phyloP scores from a whole-genome alignment of 2,888 invertebrate genomes.

The Willowsia nigromaculata region DNA sequence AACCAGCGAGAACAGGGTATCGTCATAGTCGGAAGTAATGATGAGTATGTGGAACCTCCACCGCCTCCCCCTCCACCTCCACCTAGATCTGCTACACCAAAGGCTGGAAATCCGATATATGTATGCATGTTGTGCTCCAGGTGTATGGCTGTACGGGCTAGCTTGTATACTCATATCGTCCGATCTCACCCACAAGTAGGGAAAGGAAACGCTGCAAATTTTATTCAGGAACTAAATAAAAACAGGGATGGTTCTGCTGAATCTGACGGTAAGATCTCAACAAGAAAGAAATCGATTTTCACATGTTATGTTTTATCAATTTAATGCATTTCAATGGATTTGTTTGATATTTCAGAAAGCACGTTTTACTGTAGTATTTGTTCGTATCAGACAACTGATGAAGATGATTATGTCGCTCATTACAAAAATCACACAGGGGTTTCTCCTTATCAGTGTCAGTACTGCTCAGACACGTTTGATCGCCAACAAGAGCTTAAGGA shows the following conservation, averaged over 20 bases:
- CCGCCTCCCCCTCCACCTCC: background rate
- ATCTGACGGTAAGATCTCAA: too few relatives aligned
- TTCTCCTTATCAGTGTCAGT: constrained; percentile 55
- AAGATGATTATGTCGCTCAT: constrained; percentile 40
- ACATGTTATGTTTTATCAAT: too few relatives aligned
- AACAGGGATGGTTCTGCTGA: background rate
- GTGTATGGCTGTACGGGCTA: background rate
- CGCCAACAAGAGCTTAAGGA: constrained; percentile 4
- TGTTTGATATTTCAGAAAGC: constrained; percentile 28
- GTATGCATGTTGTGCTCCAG: constrained; percentile 30
- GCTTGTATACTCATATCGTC: background rate
- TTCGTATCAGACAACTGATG: constrained; percentile 21
- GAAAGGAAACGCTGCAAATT: background rate
- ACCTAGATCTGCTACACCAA: background rate
- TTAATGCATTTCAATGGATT: too few relatives aligned
- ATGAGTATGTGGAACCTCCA: background rate
- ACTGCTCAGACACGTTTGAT: constrained; percentile 40
- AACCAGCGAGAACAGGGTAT: background rate
- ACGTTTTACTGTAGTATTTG: constrained; percentile 28
- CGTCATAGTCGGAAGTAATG: background rate
- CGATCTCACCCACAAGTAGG: constrained; percentile 15
- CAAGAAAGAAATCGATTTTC: too few relatives aligned
- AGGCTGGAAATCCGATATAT: background rate
- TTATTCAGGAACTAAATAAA: constrained; percentile 27
- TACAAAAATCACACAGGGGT: constrained; percentile 44